Percentiles rank a stretch among this genome's conserved stretches.
Conservation (phyloP, 2,113 vertebrate species). For the Marmota monax region DNA sequence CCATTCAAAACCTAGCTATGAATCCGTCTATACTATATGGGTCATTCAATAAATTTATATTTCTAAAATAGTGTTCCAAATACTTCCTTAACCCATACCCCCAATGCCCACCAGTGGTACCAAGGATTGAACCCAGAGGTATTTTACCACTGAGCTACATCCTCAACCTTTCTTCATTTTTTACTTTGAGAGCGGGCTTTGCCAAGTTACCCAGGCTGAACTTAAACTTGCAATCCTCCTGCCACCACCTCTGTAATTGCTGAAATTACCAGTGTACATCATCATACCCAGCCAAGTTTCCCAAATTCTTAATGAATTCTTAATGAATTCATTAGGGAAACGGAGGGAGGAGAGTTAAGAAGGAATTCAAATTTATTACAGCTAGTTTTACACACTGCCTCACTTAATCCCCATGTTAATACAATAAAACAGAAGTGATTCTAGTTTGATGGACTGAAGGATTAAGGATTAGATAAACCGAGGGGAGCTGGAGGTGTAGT, state of each 20-base stretch:
- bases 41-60: not conserved
- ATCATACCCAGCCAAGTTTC: too few species aligned
- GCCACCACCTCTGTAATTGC: too few species aligned
- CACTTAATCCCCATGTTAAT: not conserved
- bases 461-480: not conserved
- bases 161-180: too few species aligned
- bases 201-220: too few species aligned
- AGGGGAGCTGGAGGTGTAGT: too few species aligned
- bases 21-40: not conserved
- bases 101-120: too few species aligned
- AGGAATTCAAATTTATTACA: not conserved
- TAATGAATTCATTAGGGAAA: not conserved
- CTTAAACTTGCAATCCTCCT: too few species aligned
- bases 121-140: too few species aligned
- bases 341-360: not conserved
- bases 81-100: not conserved
- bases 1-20: not conserved
- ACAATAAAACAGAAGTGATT: not conserved
- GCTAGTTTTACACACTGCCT: not conserved
- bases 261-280: too few species aligned
- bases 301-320: not conserved
- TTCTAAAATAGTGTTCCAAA: not conserved
- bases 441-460: not conserved
- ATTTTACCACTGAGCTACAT: too few species aligned
- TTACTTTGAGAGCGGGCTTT: too few species aligned